These are phyloP conservation scores for Chaetodon trifasciatus DNA, from an alignment of 2,797 vertebrate genomes.

Conservation along the genomic window DNA sequence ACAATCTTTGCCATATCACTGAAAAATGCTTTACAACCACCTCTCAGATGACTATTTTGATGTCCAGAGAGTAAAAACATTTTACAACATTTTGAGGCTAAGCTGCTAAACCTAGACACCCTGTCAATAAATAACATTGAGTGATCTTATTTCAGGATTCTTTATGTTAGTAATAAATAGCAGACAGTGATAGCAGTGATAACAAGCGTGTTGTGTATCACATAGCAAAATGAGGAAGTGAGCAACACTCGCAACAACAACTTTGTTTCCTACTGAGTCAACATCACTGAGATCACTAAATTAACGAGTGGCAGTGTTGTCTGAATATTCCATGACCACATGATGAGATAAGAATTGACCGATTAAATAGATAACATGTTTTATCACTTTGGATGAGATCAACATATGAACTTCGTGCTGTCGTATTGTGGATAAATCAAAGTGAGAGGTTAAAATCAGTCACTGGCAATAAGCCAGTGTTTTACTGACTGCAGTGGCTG, in stretches of 20 bases:
- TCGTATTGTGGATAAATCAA: constrained; percentile 37
- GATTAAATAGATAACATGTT: constrained; percentile 29
- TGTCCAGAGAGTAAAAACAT: not conserved
- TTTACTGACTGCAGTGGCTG: constrained; percentile 12
- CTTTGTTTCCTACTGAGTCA: constrained; percentile 23
- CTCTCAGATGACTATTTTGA: not conserved
- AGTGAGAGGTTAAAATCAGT: constrained; percentile 35
- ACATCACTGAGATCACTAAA: constrained; percentile 31
- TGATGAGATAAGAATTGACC: constrained; percentile 39
- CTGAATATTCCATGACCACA: constrained; percentile 50
- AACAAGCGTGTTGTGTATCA: not conserved
- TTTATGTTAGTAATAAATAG: not conserved
- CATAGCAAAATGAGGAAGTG: not conserved
- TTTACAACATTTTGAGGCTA: not conserved
- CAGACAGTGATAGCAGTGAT: not conserved
- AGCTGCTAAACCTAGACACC: not conserved
- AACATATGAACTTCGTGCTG: constrained; percentile 64
- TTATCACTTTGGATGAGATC: constrained; percentile 43
- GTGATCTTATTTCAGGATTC: not conserved
- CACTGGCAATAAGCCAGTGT: constrained; percentile 30
- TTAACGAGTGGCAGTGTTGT: constrained; percentile 32
- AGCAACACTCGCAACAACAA: constrained; percentile 2
- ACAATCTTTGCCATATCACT: not conserved
- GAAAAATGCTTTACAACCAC: not conserved
- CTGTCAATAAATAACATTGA: not conserved